Percentiles rank a stretch among this genome's conserved stretches.
Evolutionary conservation across 2,888 invertebrate species (phyloP).

Genomic region (Ectemnius continuus): DNA sequence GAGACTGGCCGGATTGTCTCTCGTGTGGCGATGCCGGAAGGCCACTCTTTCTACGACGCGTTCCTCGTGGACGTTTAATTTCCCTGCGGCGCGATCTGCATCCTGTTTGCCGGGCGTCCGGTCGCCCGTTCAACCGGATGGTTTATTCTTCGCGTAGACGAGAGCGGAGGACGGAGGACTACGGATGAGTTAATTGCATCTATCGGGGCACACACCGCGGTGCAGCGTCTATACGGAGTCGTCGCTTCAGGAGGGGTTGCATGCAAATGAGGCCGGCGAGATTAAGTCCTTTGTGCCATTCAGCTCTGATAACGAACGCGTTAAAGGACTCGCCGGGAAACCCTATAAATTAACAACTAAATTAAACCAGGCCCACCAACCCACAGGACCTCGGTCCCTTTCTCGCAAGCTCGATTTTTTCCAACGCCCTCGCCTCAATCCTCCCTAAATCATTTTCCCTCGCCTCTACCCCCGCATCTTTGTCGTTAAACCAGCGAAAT

Average conservation of each 20-base stretch:
- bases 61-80: constrained; percentile 32
- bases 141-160: constrained; percentile 48
- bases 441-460: not conserved
- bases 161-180: constrained; percentile 43
- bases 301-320: constrained; percentile 56
- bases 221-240: not conserved
- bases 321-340: constrained; percentile 56
- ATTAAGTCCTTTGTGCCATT: constrained; percentile 64
- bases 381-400: constrained; percentile 25
- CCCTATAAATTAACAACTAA: constrained; percentile 67
- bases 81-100: constrained; percentile 51
- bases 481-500: not conserved
- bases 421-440: constrained; percentile 2
- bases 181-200: constrained; percentile 65
- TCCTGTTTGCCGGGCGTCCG: constrained; percentile 39
- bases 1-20: constrained; percentile 38
- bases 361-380: constrained; percentile 56
- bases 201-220: constrained; percentile 42
- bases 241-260: constrained; percentile 49
- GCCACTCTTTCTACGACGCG: not conserved
- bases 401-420: too few species aligned
- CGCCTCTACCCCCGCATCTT: not conserved
- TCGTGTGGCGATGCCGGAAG: constrained; percentile 1
- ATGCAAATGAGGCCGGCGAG: constrained; percentile 60
- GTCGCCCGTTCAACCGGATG: constrained; percentile 19